Evolutionary conservation across 2,797 vertebrate genomes (phyloP), one percentile per base, ranked within the genome.

Genomic region (Gorsachius magnificus): DNA sequence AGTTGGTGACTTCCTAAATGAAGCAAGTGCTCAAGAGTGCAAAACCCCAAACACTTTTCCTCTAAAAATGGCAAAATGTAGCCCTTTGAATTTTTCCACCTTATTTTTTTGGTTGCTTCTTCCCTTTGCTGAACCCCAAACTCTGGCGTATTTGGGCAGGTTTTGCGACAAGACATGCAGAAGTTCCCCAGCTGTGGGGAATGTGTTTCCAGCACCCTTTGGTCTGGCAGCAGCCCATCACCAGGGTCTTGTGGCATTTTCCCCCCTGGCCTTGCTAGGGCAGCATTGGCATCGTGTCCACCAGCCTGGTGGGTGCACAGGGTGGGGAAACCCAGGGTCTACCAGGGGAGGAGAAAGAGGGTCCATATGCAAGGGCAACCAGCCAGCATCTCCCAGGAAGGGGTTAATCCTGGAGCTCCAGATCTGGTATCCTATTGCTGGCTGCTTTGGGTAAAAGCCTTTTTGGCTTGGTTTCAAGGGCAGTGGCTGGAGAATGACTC

Each of bases 401-500:
- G 93, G 79, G 97, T 98, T 98, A 97, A 97, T 93, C 69, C 50
- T 74, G 51, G 74, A 90, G 80, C 95, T 95, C 77, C 87, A 63
- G 58, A 84, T 87, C 95, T 91, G 95, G 93, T 97, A 70, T 97
- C 96, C 80, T 96, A 77, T 97, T 96, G 96, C 97, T 93, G 90
- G 43, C 88, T 95, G 79, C 95, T 97, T 94, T 95, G 91, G 6
- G 46, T 97, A 96, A 97, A 97, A 97, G 98, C 98, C 97, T 98
- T 98, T 97, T 80, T 98, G 98, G 97, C 97, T 97, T 13, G 4
- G 38, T 97, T 97, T 98, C 98, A 98, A 97, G 95, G 95, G 83
- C 93, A 93, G 41, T 14, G 61, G 87, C 93, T 91, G 93, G 81
- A 93, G 93, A 91, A 97, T 96, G 96, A 97, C 93, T 97, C 93